Evolutionary conservation across 2,797 vertebrate species (phyloP).

Genomic region (Sylvia borin): DNA sequence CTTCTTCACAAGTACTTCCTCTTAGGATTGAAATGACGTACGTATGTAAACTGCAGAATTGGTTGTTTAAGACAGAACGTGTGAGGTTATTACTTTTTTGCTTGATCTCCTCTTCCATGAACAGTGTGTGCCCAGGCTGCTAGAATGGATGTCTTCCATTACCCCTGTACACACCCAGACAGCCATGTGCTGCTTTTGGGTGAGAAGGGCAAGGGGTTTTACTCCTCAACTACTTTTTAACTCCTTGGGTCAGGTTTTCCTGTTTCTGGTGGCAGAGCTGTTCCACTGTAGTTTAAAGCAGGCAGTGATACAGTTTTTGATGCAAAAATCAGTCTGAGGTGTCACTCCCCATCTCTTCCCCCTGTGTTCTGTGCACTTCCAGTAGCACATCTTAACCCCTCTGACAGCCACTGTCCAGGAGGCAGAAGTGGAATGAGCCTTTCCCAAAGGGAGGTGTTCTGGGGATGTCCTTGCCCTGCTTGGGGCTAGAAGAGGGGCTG

Average conservation of each 20-base stretch:
- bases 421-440: not conserved
- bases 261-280: not conserved
- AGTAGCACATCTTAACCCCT: not conserved
- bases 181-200: not conserved
- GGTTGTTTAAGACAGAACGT: not conserved
- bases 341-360: not conserved
- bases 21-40: not conserved
- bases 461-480: not conserved
- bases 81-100: not conserved
- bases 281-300: not conserved
- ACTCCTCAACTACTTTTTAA: not conserved
- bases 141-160: conserved; percentile 21
- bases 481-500: not conserved
- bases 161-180: not conserved
- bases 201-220: not conserved
- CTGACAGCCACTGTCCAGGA: not conserved
- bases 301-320: not conserved
- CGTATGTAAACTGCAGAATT: not conserved
- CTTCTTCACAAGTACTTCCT: not conserved
- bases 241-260: not conserved
- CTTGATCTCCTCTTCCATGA: not conserved
- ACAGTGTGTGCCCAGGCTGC: not conserved
- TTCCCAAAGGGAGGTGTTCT: not conserved
- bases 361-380: not conserved
- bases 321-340: not conserved